phyloP scores from a whole-genome alignment of 1,140 invertebrate species.

The Lasioglossum baleicum region DNA sequence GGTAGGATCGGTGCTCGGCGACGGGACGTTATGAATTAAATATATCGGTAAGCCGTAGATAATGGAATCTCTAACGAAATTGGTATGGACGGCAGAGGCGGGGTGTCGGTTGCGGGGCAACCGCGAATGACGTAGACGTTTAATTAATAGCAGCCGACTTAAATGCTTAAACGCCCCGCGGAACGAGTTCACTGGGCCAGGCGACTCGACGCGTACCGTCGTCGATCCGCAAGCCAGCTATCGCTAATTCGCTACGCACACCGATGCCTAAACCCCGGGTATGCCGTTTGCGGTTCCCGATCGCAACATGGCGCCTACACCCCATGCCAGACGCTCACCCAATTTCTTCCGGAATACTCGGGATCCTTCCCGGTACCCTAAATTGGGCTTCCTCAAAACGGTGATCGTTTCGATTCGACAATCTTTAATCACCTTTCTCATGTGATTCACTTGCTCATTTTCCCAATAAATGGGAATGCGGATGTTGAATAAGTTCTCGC shows the following conservation, averaged over 20 bases:
- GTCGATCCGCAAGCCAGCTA: slow-evolving; percentile 19
- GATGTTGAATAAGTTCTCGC: too few relatives aligned
- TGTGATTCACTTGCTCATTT: too few relatives aligned
- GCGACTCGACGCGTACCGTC: neutral
- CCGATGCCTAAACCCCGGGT: slow-evolving; percentile 5
- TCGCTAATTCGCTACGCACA: slow-evolving; percentile 33
- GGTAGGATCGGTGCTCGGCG: too few relatives aligned
- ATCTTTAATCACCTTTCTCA: too few relatives aligned
- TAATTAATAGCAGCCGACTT: slow-evolving; percentile 25
- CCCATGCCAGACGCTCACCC: too few relatives aligned
- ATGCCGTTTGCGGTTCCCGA: slow-evolving; percentile 39
- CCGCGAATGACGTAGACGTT: slow-evolving; percentile 13
- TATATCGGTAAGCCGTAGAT: neutral
- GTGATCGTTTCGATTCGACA: too few relatives aligned
- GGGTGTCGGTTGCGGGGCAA: slow-evolving; percentile 2
- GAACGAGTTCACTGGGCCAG: slow-evolving; percentile 42
- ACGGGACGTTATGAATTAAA: slow-evolving; percentile 19
- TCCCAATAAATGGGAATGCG: too few relatives aligned
- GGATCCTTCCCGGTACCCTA: too few relatives aligned
- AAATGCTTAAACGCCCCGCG: slow-evolving; percentile 2
- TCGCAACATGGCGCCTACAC: slow-evolving; percentile 11
- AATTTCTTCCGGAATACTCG: too few relatives aligned
- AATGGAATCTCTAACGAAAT: slow-evolving; percentile 32
- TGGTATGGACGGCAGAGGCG: neutral
- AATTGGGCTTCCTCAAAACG: too few relatives aligned